These are phyloP conservation scores for Dryobates pubescens DNA, from an alignment of 2,797 vertebrate species.

Conservation along the genomic window DNA sequence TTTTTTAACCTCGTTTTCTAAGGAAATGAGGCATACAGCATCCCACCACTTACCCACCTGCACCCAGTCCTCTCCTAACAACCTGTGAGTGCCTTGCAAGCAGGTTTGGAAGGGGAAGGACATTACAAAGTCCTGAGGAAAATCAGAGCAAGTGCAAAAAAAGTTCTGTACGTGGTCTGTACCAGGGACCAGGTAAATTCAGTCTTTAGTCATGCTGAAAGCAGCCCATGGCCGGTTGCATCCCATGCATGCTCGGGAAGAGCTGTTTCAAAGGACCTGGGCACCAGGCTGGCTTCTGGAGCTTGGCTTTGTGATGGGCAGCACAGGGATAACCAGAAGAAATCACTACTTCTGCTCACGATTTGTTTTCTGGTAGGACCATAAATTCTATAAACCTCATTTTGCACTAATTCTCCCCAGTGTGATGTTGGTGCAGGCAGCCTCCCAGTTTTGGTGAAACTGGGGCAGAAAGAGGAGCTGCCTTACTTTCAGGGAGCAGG, in stretches of 20 bases:
- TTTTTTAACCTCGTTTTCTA: conserved; percentile 57
- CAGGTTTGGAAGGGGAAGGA: neutral
- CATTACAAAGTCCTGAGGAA: accelerated
- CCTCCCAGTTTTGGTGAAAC: neutral
- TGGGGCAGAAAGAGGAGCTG: neutral
- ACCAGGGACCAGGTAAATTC: neutral
- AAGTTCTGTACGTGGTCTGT: accelerated
- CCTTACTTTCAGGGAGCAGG: neutral
- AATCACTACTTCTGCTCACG: neutral
- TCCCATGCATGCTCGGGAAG: neutral
- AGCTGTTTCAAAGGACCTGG: neutral
- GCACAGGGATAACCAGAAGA: neutral
- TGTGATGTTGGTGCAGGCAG: neutral
- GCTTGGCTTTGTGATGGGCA: neutral
- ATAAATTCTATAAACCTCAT: neutral
- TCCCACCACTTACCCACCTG: conserved; percentile 30
- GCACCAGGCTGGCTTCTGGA: neutral
- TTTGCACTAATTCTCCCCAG: neutral
- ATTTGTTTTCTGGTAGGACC: neutral
- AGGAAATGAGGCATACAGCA: conserved; percentile 40
- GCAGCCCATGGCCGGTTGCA: accelerated
- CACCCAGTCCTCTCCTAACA: neutral
- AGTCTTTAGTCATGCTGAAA: neutral
- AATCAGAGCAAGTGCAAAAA: neutral
- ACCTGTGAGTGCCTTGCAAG: accelerated